Conservation (phyloP, 2,113 vertebrate species). For the Butorides virescens region DNA sequence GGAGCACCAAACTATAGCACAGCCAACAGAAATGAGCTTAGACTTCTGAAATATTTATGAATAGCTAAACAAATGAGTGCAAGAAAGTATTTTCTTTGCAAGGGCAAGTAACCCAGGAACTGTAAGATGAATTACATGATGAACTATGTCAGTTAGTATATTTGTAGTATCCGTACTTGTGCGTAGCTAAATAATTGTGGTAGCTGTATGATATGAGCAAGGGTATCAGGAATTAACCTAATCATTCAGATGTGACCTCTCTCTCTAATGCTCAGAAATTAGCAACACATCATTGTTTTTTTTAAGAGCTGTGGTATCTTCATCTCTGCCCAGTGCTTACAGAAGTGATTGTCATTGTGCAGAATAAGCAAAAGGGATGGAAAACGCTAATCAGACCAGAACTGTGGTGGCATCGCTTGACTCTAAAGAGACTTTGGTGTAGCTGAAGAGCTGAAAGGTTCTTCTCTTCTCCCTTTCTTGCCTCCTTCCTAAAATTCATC, state of each 20-base stretch:
- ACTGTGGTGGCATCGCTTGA: background rate
- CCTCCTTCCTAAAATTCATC: background rate
- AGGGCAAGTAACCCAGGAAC: background rate
- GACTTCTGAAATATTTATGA: background rate
- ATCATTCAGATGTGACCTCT: conserved; percentile 13
- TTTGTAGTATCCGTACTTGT: background rate
- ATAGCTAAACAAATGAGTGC: background rate
- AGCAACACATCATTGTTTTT: conserved; percentile 25
- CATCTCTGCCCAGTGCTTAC: background rate
- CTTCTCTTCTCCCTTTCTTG: background rate
- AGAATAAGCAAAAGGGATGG: conserved; percentile 2
- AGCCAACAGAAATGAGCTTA: background rate
- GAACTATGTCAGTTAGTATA: background rate
- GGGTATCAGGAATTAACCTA: conserved; percentile 20
- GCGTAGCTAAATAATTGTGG: conserved; percentile 25
- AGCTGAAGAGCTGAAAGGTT: background rate
- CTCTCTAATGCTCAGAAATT: background rate
- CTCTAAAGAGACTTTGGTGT: background rate
- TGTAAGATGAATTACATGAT: background rate
- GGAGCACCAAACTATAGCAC: background rate
- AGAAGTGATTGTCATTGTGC: background rate
- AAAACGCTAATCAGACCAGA: background rate
- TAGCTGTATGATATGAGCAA: background rate
- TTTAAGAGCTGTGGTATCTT: background rate
- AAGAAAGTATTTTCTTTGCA: background rate